Evolutionary conservation across 1,140 invertebrate genomes (phyloP).

Genomic region (Metopolophium dirhodum): DNA sequence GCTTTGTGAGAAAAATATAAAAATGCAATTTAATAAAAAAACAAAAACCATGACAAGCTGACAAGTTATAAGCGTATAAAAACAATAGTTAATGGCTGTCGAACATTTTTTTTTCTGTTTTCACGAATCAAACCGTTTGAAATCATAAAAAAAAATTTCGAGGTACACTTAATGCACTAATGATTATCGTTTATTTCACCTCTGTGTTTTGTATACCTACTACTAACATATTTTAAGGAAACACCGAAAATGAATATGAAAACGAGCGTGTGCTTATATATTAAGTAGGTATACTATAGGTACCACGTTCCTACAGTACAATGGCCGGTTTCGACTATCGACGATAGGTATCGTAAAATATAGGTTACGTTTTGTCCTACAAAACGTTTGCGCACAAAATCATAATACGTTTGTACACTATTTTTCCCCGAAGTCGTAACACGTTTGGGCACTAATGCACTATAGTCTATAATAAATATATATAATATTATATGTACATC

Average conservation of each 20-base stretch:
- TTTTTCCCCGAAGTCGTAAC: too few species aligned
- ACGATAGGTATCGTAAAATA: background rate
- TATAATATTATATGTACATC: background rate
- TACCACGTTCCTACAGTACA: background rate
- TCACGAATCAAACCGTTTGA: background rate
- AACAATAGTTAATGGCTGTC: background rate
- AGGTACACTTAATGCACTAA: background rate
- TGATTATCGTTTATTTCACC: too few species aligned
- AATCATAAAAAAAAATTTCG: background rate
- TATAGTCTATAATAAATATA: background rate
- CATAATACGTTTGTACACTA: too few species aligned
- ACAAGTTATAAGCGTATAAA: background rate
- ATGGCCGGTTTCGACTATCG: too few species aligned
- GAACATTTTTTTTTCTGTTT: background rate
- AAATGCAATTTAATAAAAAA: background rate
- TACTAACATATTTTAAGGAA: background rate
- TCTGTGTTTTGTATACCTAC: too few species aligned
- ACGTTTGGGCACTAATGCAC: background rate
- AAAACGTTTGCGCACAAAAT: background rate
- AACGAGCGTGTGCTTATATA: background rate
- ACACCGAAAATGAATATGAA: background rate
- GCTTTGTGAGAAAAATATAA: background rate
- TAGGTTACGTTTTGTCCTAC: background rate
- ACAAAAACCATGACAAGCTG: background rate
- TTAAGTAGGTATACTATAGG: background rate